Base-by-base conservation (phyloP, 2,888 invertebrate species). In the Muscina levida region DNA sequence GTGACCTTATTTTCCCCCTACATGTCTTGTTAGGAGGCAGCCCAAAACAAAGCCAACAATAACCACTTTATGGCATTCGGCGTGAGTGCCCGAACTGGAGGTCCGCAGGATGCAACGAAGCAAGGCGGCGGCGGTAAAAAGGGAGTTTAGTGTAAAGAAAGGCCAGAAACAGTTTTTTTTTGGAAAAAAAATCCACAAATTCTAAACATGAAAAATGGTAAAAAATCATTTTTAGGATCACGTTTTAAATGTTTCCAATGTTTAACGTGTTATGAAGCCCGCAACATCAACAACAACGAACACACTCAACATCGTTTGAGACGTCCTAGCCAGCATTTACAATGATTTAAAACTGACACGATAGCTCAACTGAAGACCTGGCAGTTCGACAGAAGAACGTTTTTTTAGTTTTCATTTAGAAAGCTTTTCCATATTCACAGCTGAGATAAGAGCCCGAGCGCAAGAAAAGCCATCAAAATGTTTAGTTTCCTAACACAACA, bases 341-440 rank as follows among this genome's bases (percentile, higher is more conserved):
- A 81, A 81, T 81, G 81, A 81, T 77, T 81, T 81, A 77, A 81
- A 77, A 77, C 81, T 81, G 81, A 81, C 81, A 81, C 81, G 81
- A 81, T 81, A 75, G 72, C 75, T 81, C 74, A 81, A 81, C 42
- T 19, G 19, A 37, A 59, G 39, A 62, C 62, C 62, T 42, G 62
- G 62, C 31, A 31, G 31, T 31, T 31, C 39, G 62, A 8, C 42
- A 13, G 3, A 19, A 15, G 62, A 62, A 62, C 62, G 17, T 48
- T 48, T 48, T 59, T 37, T 17, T 51, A 17, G 17, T 51, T 39
- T 39, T 19, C 31, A 31, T 77, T 77, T 77, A 77, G 81, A 81
- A 81, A 81, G 81, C 81, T 77, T 81, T 77, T 75, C 81, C 62
- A 62, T 62, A 70, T 75, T 75, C 68, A 72, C 48, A 62, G 24